Base-by-base conservation (phyloP, 2,888 invertebrate genomes). In the Eupithecia insigniata region DNA sequence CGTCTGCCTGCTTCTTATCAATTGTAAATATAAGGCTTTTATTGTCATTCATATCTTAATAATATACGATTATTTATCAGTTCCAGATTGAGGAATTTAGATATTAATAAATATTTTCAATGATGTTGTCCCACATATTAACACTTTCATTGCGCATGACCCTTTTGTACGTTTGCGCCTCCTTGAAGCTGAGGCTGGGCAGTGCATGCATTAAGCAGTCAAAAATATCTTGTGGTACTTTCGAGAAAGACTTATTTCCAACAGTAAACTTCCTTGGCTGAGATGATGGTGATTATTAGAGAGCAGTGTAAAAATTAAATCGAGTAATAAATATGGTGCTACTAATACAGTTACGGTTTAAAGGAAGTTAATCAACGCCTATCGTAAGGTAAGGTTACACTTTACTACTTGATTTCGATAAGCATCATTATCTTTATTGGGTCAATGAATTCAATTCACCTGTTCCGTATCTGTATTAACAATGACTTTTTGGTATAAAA, bases 351-450 rank as follows among this genome's bases (percentile, higher is more conserved):
- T 1, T n/a, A 46, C 14, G 46, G 46, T 46, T 8, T 43, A 43
- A 1, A 16, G 18, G 18, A 43, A 43, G 5, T 43, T 16, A 18
- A 43, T 36, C n/a, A 16, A n/a, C n/a, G n/a, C 2, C 7, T 46
- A n/a, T n/a, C 6, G n/a, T 8, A 22, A 51, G 0, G 2, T 22
- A 51, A 36, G 62, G 22, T 62, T 62, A 34, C 6, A 62, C 2
- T 34, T 62, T 62, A 62, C 62, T 62, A 36, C 62, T 34, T 22
- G 10, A 36, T 36, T 22, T 22, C 32, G 34, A 62, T 36, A 62
- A 34, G 36, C 62, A 5, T 10, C 5, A 34, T 12, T 36, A 61
- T 61, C 61, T 61, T 61, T 61, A 34, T 34, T 61, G 8, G 16
- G 8, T n/a, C n/a, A 61, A 32, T 61, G n/a, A 61, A 5, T 61